A percentile compares a stretch with the other conserved stretches of the same genome.
phyloP scores from a whole-genome alignment of 2,888 invertebrate species.

The Horisme vitalbata region DNA sequence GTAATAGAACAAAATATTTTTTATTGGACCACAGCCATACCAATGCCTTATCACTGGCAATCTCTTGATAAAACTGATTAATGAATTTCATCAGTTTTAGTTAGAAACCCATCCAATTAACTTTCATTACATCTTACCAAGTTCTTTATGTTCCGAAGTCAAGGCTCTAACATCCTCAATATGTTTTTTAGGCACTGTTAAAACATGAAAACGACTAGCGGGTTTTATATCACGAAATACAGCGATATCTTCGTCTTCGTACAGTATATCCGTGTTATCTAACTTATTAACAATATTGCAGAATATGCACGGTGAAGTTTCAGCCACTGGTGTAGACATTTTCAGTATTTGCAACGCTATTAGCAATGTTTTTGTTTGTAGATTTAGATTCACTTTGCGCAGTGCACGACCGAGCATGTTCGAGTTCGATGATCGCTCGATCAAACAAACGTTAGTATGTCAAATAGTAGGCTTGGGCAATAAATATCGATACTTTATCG shows the following conservation, averaged over 20 bases:
- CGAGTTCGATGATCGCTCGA: no score
- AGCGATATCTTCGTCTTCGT: slow-evolving; percentile 88
- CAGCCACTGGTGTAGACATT: slow-evolving; percentile 43
- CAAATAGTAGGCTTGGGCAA: no score
- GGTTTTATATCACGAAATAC: slow-evolving; percentile 94
- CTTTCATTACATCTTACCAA: slow-evolving; percentile 81
- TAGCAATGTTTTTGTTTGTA: slow-evolving; percentile 3
- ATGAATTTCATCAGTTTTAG: no score
- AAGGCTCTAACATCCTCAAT: slow-evolving; percentile 89
- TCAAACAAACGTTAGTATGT: no score
- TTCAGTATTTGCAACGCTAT: slow-evolving; percentile 4
- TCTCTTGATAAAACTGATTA: no score
- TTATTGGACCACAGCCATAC: no score
- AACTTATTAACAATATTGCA: slow-evolving; percentile 87
- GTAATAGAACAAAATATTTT: no score
- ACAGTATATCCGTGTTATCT: slow-evolving; percentile 84
- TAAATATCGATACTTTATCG: no score
- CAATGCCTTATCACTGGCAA: no score
- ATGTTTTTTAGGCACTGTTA: slow-evolving; percentile 90
- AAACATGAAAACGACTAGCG: slow-evolving; percentile 89
- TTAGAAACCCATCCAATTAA: no score
- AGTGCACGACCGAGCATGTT: background rate
- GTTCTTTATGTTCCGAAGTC: slow-evolving; percentile 83
- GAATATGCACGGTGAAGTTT: slow-evolving; percentile 84
- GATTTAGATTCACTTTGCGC: background rate